A percentile compares a stretch with the other conserved stretches of the same genome.
Evolutionary conservation across 2,797 vertebrate species (phyloP).

Genomic region (Telmatherina bonti): DNA sequence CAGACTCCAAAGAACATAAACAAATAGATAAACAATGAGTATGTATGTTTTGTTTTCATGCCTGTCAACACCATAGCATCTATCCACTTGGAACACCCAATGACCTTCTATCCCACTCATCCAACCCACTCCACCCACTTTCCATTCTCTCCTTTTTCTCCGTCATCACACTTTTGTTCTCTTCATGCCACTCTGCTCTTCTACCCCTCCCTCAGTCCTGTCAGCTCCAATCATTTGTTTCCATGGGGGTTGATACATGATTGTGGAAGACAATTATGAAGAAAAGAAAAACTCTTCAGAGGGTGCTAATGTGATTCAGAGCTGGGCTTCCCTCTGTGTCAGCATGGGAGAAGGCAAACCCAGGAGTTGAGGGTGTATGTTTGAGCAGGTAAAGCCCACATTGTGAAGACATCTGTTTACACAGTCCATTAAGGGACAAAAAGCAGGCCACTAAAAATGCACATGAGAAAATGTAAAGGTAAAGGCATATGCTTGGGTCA

Average conservation of each 20-base stretch:
- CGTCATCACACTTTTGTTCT: constrained; percentile 30
- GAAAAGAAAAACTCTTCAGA: not conserved
- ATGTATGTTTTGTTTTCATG: not conserved
- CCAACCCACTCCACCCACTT: constrained; percentile 18
- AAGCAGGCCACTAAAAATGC: not conserved
- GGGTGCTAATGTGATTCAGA: constrained; percentile 32
- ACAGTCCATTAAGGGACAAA: not conserved
- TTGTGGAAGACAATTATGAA: constrained; percentile 24
- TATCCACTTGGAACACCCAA: constrained; percentile 27
- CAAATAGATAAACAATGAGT: constrained; percentile 12
- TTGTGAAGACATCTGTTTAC: not conserved
- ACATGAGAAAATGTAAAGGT: not conserved
- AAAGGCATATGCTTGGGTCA: not conserved
- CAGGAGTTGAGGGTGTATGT: constrained; percentile 25
- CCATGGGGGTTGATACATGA: constrained; percentile 38
- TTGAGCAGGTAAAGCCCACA: not conserved
- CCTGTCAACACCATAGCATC: constrained; percentile 2
- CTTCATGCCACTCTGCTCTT: constrained; percentile 2
- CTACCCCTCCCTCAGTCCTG: constrained; percentile 16
- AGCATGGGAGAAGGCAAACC: constrained; percentile 33
- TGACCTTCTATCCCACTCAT: constrained; percentile 30
- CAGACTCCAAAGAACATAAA: constrained; percentile 6
- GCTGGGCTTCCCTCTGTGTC: constrained; percentile 50
- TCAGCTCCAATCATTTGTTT: constrained; percentile 43
- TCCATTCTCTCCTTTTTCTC: constrained; percentile 7